Percentiles rank a stretch among this genome's conserved stretches.
Evolutionary conservation across 2,113 vertebrate genomes (phyloP).

Genomic region (Gallinago jamesoni): DNA sequence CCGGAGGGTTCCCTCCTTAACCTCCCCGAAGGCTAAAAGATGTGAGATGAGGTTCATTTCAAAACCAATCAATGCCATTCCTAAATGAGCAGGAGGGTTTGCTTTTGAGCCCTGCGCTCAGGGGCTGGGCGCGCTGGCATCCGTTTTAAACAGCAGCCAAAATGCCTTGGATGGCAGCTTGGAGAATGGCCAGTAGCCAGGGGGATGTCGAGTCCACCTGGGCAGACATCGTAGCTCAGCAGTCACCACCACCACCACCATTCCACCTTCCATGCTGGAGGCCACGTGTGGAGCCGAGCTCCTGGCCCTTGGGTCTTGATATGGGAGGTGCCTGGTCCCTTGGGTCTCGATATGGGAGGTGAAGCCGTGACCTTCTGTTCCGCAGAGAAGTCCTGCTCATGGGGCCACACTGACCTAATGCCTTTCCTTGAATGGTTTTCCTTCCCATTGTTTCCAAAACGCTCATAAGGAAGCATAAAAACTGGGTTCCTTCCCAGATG

Average conservation of each 20-base stretch:
- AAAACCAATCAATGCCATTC: background rate
- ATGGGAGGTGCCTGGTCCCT: background rate
- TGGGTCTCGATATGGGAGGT: background rate
- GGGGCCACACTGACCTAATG: background rate
- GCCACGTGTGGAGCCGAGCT: background rate
- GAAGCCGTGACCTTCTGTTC: background rate
- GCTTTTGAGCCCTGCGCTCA: background rate
- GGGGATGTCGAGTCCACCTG: background rate
- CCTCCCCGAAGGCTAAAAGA: background rate
- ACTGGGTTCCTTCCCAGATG: background rate
- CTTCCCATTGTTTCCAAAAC: background rate
- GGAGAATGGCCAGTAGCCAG: background rate
- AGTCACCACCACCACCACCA: background rate
- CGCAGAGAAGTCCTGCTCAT: background rate
- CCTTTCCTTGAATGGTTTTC: background rate
- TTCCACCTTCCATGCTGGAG: background rate
- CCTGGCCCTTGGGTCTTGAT: background rate
- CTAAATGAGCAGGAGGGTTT: background rate
- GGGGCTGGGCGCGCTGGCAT: background rate
- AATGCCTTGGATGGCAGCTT: background rate
- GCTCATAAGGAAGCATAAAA: background rate
- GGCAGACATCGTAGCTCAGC: background rate
- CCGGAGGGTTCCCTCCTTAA: background rate
- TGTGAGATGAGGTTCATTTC: background rate
- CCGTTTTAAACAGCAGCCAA: background rate